phyloP scores from a whole-genome alignment of 2,797 vertebrate species.

The Muscicapa comitata region DNA sequence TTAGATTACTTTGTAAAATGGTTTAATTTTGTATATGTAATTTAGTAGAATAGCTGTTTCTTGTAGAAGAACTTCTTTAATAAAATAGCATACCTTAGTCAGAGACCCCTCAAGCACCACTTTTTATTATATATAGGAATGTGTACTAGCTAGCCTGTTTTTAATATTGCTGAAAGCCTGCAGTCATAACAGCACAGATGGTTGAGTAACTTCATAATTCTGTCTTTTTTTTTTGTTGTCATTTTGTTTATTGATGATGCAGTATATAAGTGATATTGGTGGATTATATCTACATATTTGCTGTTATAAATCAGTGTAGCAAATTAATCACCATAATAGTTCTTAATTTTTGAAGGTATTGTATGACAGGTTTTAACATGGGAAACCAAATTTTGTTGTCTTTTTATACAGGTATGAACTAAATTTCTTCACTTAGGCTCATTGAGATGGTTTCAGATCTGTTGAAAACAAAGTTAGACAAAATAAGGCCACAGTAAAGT shows the following conservation, averaged over 20 bases:
- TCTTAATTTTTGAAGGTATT: background rate
- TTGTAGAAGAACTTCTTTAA: background rate
- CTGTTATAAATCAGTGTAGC: slow-evolving; percentile 6
- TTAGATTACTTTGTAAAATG: background rate
- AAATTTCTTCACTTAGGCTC: background rate
- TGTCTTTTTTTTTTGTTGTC: slow-evolving; percentile 9
- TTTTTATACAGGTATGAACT: background rate
- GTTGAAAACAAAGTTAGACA: background rate
- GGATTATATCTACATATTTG: slow-evolving; percentile 7
- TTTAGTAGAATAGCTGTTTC: background rate
- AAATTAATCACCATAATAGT: background rate
- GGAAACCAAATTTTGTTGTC: background rate
- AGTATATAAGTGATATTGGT: background rate
- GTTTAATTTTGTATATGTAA: background rate
- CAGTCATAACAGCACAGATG: slow-evolving; percentile 27
- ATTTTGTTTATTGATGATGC: slow-evolving; percentile 56
- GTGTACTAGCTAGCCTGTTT: slow-evolving; percentile 18
- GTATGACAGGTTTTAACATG: background rate
- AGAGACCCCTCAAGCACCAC: background rate
- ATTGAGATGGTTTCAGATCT: background rate
- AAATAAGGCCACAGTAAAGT: background rate
- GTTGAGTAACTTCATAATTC: slow-evolving; percentile 20
- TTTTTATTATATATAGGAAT: background rate
- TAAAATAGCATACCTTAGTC: background rate
- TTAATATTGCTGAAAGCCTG: slow-evolving; percentile 24